phyloP scores from a whole-genome alignment of 2,797 vertebrate species.

The Meda fulgida region DNA sequence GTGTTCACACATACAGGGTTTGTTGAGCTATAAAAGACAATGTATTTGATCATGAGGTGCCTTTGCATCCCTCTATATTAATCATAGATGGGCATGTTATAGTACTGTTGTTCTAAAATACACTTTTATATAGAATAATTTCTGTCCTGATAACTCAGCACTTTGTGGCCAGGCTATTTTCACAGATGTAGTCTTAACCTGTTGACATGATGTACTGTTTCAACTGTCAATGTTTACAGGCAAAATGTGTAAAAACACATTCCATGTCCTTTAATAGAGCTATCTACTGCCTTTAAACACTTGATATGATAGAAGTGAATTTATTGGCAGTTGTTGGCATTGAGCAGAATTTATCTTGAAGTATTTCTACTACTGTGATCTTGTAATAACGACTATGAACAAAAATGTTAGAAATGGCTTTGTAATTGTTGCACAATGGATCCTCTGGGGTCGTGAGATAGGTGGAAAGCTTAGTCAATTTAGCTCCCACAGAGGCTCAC shows the following conservation, averaged over 20 bases:
- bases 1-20: constrained; percentile 11
- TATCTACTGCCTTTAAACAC: constrained; percentile 6
- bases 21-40: constrained; percentile 21
- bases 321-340: background rate
- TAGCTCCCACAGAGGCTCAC: background rate
- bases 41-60: constrained; percentile 47
- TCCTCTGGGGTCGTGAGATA: background rate
- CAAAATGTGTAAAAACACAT: background rate
- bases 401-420: background rate
- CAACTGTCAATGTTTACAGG: constrained; percentile 21
- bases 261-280: background rate
- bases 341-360: background rate
- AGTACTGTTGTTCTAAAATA: constrained; percentile 24
- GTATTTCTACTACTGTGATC: constrained; percentile 21
- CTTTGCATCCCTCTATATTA: constrained; percentile 49
- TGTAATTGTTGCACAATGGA: constrained; percentile 5
- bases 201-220: constrained; percentile 27
- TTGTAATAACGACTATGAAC: background rate
- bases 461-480: background rate
- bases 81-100: constrained; percentile 25
- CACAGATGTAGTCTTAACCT: constrained; percentile 25
- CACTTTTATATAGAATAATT: constrained; percentile 25
- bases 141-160: background rate
- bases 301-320: background rate
- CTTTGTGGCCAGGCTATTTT: constrained; percentile 15